phyloP scores from a whole-genome alignment of 2,113 vertebrate species.

The Ophthalmolycus amberensis region DNA sequence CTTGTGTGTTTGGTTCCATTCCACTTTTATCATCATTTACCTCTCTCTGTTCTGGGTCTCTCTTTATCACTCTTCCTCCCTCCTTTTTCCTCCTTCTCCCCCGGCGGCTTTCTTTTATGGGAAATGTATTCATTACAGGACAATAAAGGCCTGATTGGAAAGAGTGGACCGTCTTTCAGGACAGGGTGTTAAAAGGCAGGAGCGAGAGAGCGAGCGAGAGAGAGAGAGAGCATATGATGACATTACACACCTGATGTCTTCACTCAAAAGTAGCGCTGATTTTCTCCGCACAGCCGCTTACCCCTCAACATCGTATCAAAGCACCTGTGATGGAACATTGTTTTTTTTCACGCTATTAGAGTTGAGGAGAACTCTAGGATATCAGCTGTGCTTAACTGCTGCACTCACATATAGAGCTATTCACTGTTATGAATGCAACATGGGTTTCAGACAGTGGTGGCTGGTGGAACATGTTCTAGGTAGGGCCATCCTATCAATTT shows the following conservation, averaged over 20 bases:
- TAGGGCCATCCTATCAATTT: too few relatives aligned
- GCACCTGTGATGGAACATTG: conserved; percentile 57
- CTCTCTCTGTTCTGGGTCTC: conserved; percentile 17
- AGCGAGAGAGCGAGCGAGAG: neutral
- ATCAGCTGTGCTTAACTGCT: conserved; percentile 38
- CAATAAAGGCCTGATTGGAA: conserved; percentile 68
- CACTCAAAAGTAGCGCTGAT: conserved; percentile 50
- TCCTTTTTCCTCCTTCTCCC: conserved; percentile 7
- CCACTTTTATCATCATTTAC: conserved; percentile 54
- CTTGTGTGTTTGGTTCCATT: conserved; percentile 38
- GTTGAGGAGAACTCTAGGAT: conserved; percentile 36
- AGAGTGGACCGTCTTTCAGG: conserved; percentile 44
- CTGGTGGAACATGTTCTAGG: too few relatives aligned
- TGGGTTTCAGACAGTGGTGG: conserved; percentile 1
- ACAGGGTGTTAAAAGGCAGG: conserved; percentile 26
- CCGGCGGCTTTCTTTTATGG: conserved; percentile 49
- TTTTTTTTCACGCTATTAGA: conserved; percentile 57
- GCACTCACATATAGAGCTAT: conserved; percentile 20
- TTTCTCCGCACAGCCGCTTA: conserved; percentile 39
- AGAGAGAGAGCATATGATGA: conserved; percentile 15
- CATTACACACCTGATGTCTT: conserved; percentile 65
- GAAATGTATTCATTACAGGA: conserved; percentile 70
- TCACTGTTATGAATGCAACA: conserved; percentile 25
- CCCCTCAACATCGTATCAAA: conserved; percentile 16
- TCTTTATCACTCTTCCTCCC: conserved; percentile 22